These are phyloP conservation scores for Mungos mungo DNA, from an alignment of 2,113 vertebrate genomes.

Conservation along the genomic window DNA sequence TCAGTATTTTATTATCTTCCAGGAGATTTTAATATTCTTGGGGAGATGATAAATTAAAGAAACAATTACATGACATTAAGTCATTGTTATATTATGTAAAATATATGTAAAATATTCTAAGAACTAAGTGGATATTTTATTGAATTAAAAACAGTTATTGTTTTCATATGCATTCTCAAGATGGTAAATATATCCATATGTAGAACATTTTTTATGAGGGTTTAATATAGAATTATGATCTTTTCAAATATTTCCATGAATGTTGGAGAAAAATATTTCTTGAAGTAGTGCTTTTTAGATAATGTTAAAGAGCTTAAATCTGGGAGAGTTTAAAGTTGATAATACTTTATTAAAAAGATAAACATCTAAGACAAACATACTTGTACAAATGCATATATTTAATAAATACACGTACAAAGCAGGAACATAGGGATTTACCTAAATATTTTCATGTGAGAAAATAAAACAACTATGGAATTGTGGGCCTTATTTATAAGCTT, in stretches of 20 bases:
- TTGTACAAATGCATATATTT: not conserved
- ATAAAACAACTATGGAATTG: not conserved
- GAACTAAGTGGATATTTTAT: not conserved
- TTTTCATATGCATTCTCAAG: not conserved
- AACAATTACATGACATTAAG: not conserved
- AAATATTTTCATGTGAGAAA: conserved; percentile 19
- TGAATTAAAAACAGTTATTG: conserved; percentile 10
- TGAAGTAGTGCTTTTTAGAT: not conserved
- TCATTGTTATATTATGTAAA: not conserved
- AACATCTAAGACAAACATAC: not conserved
- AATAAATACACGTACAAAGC: not conserved
- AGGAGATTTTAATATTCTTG: not conserved
- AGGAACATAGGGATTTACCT: not conserved
- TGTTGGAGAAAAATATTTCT: not conserved
- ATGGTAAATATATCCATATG: not conserved
- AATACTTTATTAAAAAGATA: not conserved
- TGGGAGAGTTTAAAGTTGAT: not conserved
- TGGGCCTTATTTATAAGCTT: not conserved
- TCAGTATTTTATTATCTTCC: conserved; percentile 5
- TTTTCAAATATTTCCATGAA: not conserved
- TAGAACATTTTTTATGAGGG: not conserved
- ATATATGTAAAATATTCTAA: not conserved
- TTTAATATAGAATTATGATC: not conserved
- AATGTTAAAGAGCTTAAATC: not conserved
- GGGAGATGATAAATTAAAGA: not conserved